A percentile compares a stretch with the other conserved stretches of the same genome.
phyloP scores from a whole-genome alignment of 2,888 invertebrate genomes.

The Ormyrus rosae region DNA sequence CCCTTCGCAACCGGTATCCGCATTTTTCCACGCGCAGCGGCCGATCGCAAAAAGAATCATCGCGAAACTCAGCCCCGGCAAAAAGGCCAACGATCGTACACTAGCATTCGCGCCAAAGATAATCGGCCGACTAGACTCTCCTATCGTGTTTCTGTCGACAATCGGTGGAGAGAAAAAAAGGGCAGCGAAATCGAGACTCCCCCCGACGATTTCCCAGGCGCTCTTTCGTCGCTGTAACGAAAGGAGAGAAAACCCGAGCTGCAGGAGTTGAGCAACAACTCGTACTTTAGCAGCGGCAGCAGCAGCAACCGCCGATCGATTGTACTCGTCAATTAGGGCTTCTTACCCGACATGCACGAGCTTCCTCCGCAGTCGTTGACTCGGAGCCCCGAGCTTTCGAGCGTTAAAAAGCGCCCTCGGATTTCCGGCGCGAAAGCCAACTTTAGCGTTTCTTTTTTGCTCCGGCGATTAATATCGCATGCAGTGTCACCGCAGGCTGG shows the following conservation, averaged over 20 bases:
- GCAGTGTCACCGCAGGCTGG: neutral
- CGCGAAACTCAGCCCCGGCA: no score
- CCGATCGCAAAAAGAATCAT: no score
- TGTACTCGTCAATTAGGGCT: conserved; percentile 49
- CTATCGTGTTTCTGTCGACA: neutral
- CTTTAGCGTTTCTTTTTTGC: conserved; percentile 20
- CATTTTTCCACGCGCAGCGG: no score
- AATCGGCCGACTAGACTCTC: no score
- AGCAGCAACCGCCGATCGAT: conserved; percentile 34
- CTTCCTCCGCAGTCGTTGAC: neutral
- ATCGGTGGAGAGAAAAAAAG: neutral
- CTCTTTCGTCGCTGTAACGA: conserved; percentile 4
- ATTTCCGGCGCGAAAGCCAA: neutral
- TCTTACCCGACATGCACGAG: neutral
- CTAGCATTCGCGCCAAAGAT: no score
- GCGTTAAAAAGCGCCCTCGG: neutral
- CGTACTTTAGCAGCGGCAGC: neutral
- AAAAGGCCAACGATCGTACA: no score
- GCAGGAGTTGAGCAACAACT: conserved; percentile 10
- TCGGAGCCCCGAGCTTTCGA: neutral
- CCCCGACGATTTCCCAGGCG: conserved; percentile 28
- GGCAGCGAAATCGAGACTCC: conserved; percentile 24
- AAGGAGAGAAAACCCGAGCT: conserved; percentile 27
- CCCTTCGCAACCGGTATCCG: no score
- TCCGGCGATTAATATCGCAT: no score